A percentile compares a stretch with the other conserved stretches of the same genome.
phyloP scores from a whole-genome alignment of 2,797 vertebrate genomes.

The Enteromius mattozi region DNA sequence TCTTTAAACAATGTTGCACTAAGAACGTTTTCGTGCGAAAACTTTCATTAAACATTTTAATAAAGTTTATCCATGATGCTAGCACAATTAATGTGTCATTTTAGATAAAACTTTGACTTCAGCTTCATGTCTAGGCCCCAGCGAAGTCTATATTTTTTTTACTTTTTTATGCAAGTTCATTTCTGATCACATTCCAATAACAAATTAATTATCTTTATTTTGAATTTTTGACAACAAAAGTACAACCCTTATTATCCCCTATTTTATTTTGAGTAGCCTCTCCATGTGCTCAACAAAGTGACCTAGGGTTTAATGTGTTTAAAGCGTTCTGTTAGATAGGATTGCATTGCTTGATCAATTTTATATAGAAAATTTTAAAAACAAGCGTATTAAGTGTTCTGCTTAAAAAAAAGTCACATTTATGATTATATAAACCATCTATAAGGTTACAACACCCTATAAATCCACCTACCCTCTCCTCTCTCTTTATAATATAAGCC shows the following conservation, averaged over 20 bases:
- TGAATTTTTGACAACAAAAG: neutral
- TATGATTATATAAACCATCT: neutral
- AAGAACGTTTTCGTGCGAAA: neutral
- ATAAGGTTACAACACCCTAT: conserved; percentile 14
- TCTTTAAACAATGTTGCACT: neutral
- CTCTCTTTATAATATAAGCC: conserved; percentile 25
- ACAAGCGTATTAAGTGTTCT: neutral
- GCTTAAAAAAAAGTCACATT: neutral
- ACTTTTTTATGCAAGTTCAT: neutral
- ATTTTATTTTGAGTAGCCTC: neutral
- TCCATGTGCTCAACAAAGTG: neutral
- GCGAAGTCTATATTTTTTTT: neutral
- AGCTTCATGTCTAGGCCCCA: neutral
- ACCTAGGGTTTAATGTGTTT: neutral
- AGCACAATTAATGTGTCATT: too few species aligned
- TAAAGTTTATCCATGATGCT: neutral
- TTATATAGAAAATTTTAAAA: neutral
- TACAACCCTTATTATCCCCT: neutral
- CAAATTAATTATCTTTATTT: neutral
- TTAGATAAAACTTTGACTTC: neutral
- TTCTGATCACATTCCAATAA: neutral
- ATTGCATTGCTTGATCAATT: neutral
- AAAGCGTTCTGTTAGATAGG: neutral
- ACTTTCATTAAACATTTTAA: neutral
- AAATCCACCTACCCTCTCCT: neutral